phyloP scores from a whole-genome alignment of 2,797 vertebrate genomes.

The Acanthiza pusilla region DNA sequence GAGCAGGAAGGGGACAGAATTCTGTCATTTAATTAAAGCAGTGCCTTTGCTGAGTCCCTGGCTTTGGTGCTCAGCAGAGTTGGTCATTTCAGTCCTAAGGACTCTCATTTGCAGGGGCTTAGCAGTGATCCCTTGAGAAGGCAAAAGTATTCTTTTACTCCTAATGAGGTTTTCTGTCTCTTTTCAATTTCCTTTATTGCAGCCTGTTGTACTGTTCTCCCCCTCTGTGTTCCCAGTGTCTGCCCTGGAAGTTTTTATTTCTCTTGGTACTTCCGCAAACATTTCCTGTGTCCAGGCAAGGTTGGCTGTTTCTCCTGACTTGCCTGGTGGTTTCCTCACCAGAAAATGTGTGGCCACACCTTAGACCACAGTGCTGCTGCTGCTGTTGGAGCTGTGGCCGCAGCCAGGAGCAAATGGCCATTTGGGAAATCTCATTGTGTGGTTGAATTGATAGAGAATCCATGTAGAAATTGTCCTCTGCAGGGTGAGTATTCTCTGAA shows the following conservation, averaged over 20 bases:
- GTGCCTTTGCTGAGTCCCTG: background rate
- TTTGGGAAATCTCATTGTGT: background rate
- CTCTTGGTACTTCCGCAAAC: background rate
- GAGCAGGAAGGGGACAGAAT: background rate
- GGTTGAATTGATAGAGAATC: background rate
- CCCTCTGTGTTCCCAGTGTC: background rate
- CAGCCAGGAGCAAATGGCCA: background rate
- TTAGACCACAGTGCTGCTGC: background rate
- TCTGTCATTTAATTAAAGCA: background rate
- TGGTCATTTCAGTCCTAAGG: background rate
- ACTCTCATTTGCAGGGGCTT: background rate
- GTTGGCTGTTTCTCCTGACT: background rate
- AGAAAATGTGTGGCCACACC: background rate
- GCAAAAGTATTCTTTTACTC: background rate
- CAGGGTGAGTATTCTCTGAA: background rate
- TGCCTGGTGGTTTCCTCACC: background rate
- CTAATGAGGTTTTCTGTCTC: background rate
- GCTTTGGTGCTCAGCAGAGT: background rate
- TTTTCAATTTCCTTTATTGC: constrained; percentile 17
- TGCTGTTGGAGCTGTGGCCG: background rate
- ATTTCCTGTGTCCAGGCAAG: background rate
- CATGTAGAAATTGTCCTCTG: background rate
- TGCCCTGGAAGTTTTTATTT: background rate
- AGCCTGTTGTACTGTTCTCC: background rate
- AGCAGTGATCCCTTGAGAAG: background rate